Base-by-base conservation (phyloP, 2,888 invertebrate genomes). In the Malthinus flaveolus region DNA sequence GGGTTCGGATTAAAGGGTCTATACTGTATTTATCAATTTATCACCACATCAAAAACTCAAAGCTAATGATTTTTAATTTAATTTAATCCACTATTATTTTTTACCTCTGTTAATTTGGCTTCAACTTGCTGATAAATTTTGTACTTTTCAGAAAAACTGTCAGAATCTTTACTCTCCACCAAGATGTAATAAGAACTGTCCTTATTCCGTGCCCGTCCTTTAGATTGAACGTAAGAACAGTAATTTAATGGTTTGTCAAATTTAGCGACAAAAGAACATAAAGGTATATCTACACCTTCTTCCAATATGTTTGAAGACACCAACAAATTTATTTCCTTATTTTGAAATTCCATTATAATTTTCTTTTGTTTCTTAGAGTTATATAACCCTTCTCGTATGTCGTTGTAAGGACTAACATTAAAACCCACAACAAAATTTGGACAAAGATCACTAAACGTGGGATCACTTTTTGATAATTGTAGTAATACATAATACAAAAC, bases 241-340 rank as follows among this genome's bases (percentile, higher is more conserved):
- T 91, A 91, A 68, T 90, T 88, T 49, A 80, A 73, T 0, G 91
- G 84, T 1, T 79, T 73, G 72, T 93, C 92, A 72, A 88, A 91
- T 48, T 89, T 84, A 11, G 95, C 70, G 0, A 96, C 89, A 36
- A 93, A 78, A 61, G 90, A 87, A 73, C 97, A 97, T 31, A 85
- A 83, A 1, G 89, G 89, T 31, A 96, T 84, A 76, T 96, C 95
- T 7, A 95, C 85, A 1, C 95, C 95, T 79, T 96, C 96, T 74
- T 96, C 96, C 31, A 96, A 80, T 0, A 96, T 91, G 73, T 88
- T 89, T 0, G 96, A 89, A 1, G 89, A 84, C 1, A 90, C 77
- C 31, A 92, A 73, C 1, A 90, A 72, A 74, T 93, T 93, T 4
- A 82, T 76, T 32, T 82, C 78, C 7, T 85, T 84, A 7, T 76